These are phyloP conservation scores for Drosophila setifemur DNA, from an alignment of 1,140 invertebrate species.

Conservation along the genomic window DNA sequence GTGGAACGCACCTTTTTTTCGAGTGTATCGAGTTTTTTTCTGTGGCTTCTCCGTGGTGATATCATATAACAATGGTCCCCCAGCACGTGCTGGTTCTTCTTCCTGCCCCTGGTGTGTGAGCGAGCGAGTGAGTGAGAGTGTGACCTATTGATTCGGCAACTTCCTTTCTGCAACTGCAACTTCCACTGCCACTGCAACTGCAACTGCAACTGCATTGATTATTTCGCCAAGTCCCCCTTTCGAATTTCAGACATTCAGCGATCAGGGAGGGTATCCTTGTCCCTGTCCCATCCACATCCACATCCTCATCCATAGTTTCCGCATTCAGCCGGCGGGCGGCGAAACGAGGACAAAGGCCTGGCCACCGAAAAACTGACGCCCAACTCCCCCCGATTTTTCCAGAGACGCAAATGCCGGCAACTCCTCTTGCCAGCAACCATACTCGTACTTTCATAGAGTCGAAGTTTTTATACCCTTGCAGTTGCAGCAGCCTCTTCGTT, in stretches of 20 bases:
- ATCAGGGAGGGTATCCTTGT: constrained; percentile 14
- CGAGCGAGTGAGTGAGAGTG: constrained; percentile 26
- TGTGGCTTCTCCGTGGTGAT: constrained; percentile 73
- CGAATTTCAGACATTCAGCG: background rate
- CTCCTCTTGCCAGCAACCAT: no score
- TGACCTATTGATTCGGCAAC: constrained; percentile 71
- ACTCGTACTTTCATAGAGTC: no score
- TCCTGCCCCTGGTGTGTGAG: constrained; percentile 1
- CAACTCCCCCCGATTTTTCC: background rate
- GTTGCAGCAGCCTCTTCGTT: no score
- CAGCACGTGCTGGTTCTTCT: constrained; percentile 27
- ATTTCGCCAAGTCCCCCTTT: background rate
- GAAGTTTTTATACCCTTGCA: no score
- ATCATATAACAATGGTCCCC: constrained; percentile 55
- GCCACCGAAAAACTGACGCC: background rate
- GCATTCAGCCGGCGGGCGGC: constrained; percentile 1
- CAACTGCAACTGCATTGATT: background rate
- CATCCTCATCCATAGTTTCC: constrained; percentile 27
- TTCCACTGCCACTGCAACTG: constrained; percentile 29
- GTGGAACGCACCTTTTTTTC: constrained; percentile 19
- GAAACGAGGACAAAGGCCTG: background rate
- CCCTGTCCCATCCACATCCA: no score
- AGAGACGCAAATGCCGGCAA: constrained; percentile 26
- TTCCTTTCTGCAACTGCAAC: constrained; percentile 43
- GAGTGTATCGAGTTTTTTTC: constrained; percentile 22